Evolutionary conservation across 2,888 invertebrate species (phyloP).

Genomic region (Antheraea assamensis): DNA sequence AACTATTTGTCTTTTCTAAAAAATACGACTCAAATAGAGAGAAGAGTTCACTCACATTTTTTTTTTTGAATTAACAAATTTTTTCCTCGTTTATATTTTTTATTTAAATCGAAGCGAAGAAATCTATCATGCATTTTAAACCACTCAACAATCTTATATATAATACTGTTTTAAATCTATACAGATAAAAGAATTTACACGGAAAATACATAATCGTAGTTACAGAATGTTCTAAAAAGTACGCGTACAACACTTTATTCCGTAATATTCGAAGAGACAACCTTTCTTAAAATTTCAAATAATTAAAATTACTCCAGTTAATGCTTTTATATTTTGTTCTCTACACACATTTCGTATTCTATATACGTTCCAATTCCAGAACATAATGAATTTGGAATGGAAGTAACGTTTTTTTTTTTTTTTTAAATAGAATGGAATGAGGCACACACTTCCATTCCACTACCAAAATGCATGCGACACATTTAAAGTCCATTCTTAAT

Average conservation of each 20-base stretch:
- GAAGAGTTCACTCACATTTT: constrained; percentile 16
- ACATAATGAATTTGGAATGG: constrained; percentile 31
- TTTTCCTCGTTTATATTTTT: constrained; percentile 43
- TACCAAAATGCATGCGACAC: constrained; percentile 14
- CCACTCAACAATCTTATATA: constrained; percentile 57
- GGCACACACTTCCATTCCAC: constrained; percentile 21
- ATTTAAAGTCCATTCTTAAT: constrained; percentile 17
- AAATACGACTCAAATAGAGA: constrained; percentile 26
- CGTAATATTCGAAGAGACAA: not conserved
- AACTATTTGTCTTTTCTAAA: constrained; percentile 60
- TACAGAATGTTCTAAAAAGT: constrained; percentile 25
- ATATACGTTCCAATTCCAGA: constrained; percentile 37
- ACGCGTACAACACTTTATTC: constrained; percentile 30
- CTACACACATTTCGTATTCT: not conserved
- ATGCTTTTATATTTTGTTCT: not conserved
- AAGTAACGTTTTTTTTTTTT: constrained; percentile 17
- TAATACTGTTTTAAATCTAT: constrained; percentile 58
- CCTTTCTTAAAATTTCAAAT: not conserved
- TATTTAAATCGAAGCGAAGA: constrained; percentile 37
- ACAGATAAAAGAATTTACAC: constrained; percentile 54
- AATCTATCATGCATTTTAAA: constrained; percentile 34
- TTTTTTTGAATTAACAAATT: constrained; percentile 32
- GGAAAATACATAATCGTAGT: constrained; percentile 41
- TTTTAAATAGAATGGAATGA: constrained; percentile 24
- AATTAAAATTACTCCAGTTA: not conserved